These are phyloP conservation scores for Bombus turneri DNA, from an alignment of 1,140 invertebrate genomes.

Conservation along the genomic window DNA sequence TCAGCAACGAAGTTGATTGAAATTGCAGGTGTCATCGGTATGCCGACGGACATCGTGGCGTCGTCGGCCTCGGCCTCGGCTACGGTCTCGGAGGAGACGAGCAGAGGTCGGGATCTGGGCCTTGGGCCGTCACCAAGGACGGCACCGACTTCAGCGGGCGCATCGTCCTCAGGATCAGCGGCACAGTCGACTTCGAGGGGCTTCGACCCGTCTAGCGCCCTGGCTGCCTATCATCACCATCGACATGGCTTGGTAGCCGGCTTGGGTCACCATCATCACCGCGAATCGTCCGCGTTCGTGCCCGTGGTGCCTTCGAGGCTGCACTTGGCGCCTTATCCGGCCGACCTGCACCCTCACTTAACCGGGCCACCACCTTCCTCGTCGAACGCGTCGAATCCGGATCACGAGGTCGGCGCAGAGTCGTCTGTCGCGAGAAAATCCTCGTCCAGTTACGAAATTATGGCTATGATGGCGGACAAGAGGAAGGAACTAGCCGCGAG, in stretches of 20 bases:
- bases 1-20: neutral
- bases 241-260: constrained; percentile 80
- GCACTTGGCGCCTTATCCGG: constrained; percentile 86
- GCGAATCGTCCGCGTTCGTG: constrained; percentile 91
- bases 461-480: constrained; percentile 94
- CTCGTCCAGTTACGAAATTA: constrained; percentile 88
- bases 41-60: constrained; percentile 81
- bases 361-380: constrained; percentile 79
- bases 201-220: constrained; percentile 84
- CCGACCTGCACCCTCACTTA: constrained; percentile 85
- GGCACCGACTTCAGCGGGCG: constrained; percentile 56
- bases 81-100: constrained; percentile 72
- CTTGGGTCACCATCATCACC: constrained; percentile 84
- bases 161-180: constrained; percentile 74
- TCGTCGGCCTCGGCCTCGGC: constrained; percentile 74
- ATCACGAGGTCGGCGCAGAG: constrained; percentile 82
- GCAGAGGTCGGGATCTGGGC: constrained; percentile 61
- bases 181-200: constrained; percentile 82
- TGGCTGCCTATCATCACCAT: constrained; percentile 88
- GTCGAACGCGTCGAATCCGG: constrained; percentile 82
- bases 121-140: constrained; percentile 66
- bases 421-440: constrained; percentile 76
- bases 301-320: constrained; percentile 91
- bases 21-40: constrained; percentile 68
- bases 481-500: constrained; percentile 88